Base-by-base conservation (phyloP, 1,140 invertebrate species). In the Lordiphosa stackelbergi region DNA sequence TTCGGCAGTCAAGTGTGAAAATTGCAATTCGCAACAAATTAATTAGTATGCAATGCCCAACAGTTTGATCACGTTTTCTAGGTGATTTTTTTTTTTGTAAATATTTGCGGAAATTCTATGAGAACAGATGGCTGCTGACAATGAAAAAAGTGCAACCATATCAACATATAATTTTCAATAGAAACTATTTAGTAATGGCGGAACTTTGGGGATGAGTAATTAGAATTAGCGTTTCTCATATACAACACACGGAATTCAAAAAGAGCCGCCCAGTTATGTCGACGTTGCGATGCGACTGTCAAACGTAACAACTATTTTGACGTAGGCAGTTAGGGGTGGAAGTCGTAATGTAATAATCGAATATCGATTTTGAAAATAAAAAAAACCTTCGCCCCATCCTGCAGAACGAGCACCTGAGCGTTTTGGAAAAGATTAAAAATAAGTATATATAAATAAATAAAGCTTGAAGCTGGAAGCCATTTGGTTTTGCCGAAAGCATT, bases 1-100 rank as follows among this genome's bases (percentile, higher is more conserved):
- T 61, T 57, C 16, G 49, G n/a, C 45, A 55, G 41, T 19, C 34
- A 51, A 57, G 73, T 65, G 69, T 43, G 68, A 72, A 78, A 77
- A 77, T 53, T 58, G 51, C 53, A 54, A 36, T 45, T 68, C 56
- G 64, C 69, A 68, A 73, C 73, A 78, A 69, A 69, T 73, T 69
- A 73, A 69, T 78, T 77, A 77, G 43, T 58, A 40, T 45, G 42
- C 54, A 73, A 73, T 55, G 34, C 37, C 13, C 69, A 48, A 13
- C 16, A 43, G 64, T 58, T 68, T 55, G 60, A 7, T 69, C 49
- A 79, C 69, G 64, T 61, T 69, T 77, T 46, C 3, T 31, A 10
- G 10, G 31, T 48, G 43, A 46, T 28, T 36, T 19, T 16, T 48
- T 16, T 48, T 49, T 48, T 49, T 48, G 35, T 5, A 53, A 53